A percentile compares a stretch with the other conserved stretches of the same genome.
phyloP scores from a whole-genome alignment of 2,797 vertebrate species.

The Amblyraja radiata region DNA sequence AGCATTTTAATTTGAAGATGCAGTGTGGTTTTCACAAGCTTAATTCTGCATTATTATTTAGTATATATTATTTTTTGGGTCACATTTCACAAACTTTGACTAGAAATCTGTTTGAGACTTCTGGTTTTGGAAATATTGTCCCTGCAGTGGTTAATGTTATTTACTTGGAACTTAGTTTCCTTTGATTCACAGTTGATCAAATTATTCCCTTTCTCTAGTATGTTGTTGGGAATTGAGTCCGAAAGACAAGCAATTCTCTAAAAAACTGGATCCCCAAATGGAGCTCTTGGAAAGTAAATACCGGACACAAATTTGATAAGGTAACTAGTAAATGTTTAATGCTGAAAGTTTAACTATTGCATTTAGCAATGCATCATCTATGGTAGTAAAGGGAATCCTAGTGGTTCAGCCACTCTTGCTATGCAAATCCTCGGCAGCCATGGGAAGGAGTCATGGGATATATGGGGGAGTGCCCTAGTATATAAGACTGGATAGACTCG shows the following conservation, averaged over 20 bases:
- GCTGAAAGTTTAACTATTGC: background rate
- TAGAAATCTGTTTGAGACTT: background rate
- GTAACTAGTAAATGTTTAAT: constrained; percentile 49
- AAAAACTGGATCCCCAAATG: too few relatives aligned
- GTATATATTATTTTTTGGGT: too few relatives aligned
- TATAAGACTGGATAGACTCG: too few relatives aligned
- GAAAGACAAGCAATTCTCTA: too few relatives aligned
- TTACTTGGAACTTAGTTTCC: background rate
- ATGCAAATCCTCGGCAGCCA: too few relatives aligned
- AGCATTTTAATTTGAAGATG: background rate
- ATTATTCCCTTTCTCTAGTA: background rate
- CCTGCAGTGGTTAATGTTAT: background rate
- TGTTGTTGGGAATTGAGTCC: too few relatives aligned
- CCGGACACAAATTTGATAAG: too few relatives aligned
- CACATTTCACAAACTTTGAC: too few relatives aligned
- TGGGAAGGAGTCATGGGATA: too few relatives aligned
- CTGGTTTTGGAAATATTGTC: background rate
- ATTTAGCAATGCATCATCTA: background rate
- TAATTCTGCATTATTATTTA: background rate
- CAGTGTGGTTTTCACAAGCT: background rate
- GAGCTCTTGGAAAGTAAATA: too few relatives aligned
- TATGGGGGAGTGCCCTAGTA: too few relatives aligned
- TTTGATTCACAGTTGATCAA: background rate
- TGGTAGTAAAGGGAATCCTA: background rate
- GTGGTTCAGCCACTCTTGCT: too few relatives aligned